Evolutionary conservation across 2,888 invertebrate genomes (phyloP), one percentile per base, ranked within the genome.

Genomic region (Caenorhabditis zanzibari): DNA sequence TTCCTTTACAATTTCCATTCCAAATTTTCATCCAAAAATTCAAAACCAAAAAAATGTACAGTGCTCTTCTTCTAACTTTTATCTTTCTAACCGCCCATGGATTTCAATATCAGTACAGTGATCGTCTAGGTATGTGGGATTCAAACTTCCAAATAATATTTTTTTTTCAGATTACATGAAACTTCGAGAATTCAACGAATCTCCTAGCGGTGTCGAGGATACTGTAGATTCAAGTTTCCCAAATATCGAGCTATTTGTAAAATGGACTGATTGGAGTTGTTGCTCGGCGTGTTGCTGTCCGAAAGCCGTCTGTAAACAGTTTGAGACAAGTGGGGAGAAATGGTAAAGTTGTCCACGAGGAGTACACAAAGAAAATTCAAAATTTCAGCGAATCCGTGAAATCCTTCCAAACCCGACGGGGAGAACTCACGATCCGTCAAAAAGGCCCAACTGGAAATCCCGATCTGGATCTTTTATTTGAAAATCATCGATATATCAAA

Each of bases 241-340:
- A 19, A 69, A 74, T 22, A 14, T 28, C 9, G 61, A 82, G 19
- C 22, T 82, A 5, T 79, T 82, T 24, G 52, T 82, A 6, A 63
- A 68, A 49, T 82, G 82, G 82, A 35, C 56, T n/a, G 24, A 69
- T 0, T 82, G 82, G 82, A 73, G 82, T 26, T 82, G 82, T 35
- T 82, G 82, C 38, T 82, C 82, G 24, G 79, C 77, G 10, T 82
- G 82, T 66, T 82, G 82, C 44, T 82, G 82, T 61, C 76, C 82
- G 19, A 54, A 63, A 47, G 24, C 64, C 1, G 56, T 77, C 12
- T 82, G 82, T 59, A 61, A 56, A 32, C 44, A 61, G 54, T 74
- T 74, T 52, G 69, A 61, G 19, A 74, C 72, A 3, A 52, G 22
- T 44, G 61, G 68, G 1, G 66, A 64, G 9, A 76, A 68, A 49